These are phyloP conservation scores for Smithornis capensis DNA, from an alignment of 2,113 vertebrate species.

Conservation along the genomic window DNA sequence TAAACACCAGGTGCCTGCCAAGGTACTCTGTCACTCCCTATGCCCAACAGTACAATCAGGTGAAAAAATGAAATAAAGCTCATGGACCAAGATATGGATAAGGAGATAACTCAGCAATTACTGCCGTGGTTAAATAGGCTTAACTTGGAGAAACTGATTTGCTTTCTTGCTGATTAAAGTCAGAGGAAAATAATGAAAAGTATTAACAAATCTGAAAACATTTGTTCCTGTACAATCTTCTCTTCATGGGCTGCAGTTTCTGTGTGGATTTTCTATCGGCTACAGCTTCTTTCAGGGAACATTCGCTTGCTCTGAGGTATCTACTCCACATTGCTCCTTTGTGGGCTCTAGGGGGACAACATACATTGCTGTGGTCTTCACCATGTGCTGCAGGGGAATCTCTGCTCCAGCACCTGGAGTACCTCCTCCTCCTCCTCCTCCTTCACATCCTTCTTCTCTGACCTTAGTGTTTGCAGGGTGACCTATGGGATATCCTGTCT, in stretches of 20 bases:
- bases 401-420: not conserved
- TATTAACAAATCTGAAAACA: not conserved
- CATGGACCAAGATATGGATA: not conserved
- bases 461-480: not conserved
- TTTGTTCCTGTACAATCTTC: not conserved
- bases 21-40: not conserved
- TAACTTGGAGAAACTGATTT: not conserved
- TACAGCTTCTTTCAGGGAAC: not conserved
- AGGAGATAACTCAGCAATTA: not conserved
- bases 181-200: not conserved
- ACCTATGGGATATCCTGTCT: no score
- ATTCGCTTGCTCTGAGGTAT: not conserved
- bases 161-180: not conserved
- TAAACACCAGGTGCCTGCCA: accelerated
- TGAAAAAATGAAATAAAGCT: accelerated
- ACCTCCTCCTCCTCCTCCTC: not conserved
- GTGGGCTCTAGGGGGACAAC: not conserved
- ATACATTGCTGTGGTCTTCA: not conserved
- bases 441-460: not conserved
- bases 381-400: not conserved
- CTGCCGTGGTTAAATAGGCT: not conserved
- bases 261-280: no score
- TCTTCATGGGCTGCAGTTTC: not conserved
- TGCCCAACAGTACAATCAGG: not conserved
- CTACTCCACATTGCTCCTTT: accelerated